Evolutionary conservation across 1,140 invertebrate genomes (phyloP), one percentile per base, ranked within the genome.

Genomic region (Spodoptera frugiperda): DNA sequence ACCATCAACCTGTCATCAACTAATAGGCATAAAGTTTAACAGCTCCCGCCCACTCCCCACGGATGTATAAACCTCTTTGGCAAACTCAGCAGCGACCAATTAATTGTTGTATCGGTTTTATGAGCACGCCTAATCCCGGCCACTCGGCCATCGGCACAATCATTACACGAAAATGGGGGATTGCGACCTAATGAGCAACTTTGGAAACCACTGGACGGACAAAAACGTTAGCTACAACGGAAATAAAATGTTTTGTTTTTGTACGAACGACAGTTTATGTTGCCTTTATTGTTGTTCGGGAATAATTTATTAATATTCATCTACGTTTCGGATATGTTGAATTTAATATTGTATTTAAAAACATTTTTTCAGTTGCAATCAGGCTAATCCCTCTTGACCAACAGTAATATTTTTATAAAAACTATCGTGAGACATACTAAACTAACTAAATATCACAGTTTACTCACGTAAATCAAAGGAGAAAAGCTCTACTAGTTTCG

Each of bases 71-170:
- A 75, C n/a, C 15, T 49, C 33, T 63, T 77, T 77, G 68, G 30
- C 53, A 53, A 72, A 44, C 55, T 44, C 25, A 21, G 76, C 30
- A 46, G 54, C 6, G 17, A 53, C 12, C 67, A 72, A 72, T 77
- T 77, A 77, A 77, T 77, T 72, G 55, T 59, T 77, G 76, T 77
- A 63, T 77, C 48, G 54, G 54, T 54, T 77, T 77, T 77, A 77
- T 77, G 76, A 63, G 25, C 76, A 65, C 21, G 44, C 57, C 57
- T 71, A 71, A 77, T 71, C 68, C 54, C 46, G 14, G 21, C 12
- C 54, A 19, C 33, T 14, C 76, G 25, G 25, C 67, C 57, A 77
- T 77, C 68, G 57, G 48, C 54, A 39, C 48, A 61, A 63, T 71
- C 48, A 72, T 77, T 77, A 77, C 21, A 48, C 14, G 48, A 44